A percentile compares a stretch with the other conserved stretches of the same genome.
phyloP scores from a whole-genome alignment of 2,888 invertebrate genomes.

The Cantharis lateralis region DNA sequence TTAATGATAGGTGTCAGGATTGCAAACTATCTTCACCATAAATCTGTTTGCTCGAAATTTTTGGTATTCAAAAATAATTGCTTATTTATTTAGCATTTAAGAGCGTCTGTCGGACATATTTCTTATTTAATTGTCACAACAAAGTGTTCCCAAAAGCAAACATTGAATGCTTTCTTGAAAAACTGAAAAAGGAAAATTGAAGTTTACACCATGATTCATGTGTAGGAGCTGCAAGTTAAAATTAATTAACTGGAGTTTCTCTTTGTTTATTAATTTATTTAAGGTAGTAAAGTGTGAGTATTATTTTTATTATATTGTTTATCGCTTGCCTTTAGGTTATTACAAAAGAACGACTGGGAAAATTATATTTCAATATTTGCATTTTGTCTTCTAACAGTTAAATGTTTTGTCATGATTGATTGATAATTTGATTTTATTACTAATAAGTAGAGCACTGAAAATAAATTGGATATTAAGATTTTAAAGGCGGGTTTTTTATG shows the following conservation, averaged over 20 bases:
- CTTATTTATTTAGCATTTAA: neutral
- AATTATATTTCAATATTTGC: neutral
- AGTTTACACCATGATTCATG: neutral
- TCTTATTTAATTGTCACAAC: neutral
- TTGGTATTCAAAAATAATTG: neutral
- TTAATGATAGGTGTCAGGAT: neutral
- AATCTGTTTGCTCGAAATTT: neutral
- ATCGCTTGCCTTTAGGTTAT: neutral
- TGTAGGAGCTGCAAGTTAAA: neutral
- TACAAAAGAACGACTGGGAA: neutral
- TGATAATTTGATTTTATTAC: neutral
- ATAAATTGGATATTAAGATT: neutral
- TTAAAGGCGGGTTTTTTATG: neutral
- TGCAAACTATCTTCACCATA: neutral
- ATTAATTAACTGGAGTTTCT: neutral
- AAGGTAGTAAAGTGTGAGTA: neutral
- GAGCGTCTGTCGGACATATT: neutral
- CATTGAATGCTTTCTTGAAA: neutral
- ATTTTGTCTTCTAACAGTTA: neutral
- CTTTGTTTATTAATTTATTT: neutral
- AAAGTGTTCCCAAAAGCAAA: neutral
- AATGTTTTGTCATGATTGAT: neutral
- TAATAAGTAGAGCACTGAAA: neutral
- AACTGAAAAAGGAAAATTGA: neutral
- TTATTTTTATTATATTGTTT: neutral